Base-by-base conservation (phyloP, 2,888 invertebrate species). In the Drosophila silvestris region DNA sequence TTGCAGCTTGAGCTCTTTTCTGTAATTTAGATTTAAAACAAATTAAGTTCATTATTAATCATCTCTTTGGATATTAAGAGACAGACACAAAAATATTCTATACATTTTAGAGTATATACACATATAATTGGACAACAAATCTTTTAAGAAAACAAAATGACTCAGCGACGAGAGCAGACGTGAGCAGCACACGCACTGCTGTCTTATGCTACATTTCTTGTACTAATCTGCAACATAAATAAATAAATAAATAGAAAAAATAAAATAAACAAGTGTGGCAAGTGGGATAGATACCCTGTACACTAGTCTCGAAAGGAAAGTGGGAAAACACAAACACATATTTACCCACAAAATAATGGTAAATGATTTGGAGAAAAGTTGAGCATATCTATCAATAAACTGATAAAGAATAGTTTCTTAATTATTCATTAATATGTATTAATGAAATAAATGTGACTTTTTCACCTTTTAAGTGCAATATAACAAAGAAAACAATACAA, bases 1-100 rank as follows among this genome's bases (percentile, higher is more conserved):
- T 72, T 90, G 92, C 77, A 86, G 91, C 57, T 78, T 90, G 61
- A 88, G 94, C 92, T 92, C 95, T 90, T 88, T 90, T 91, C 93
- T 93, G 76, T 35, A 39, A 32, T 54, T 12, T 28, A 41, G 26
- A 30, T 35, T 5, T 22, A 26, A 19, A 26, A 47, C 26, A 26
- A 26, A 9, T 28, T 9, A n/a, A 6, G 19, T 7, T 2, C 4
- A 22, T 10, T 32, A 30, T 64, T 37, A 37, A 32, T 33, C 16
- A 50, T 30, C 69, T 67, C 73, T 64, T 50, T 39, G 35, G 57
- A 63, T 71, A 74, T 79, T 82, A 77, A 69, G 56, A 65, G 58
- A 60, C 72, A 76, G 69, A 67, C 12, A 64, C 35, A 14, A 14
- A 35, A 70, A 61, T 66, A 68, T 76, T 53, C 52, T 39, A 56